Percentiles rank a stretch among this genome's conserved stretches.
phyloP scores from a whole-genome alignment of 1,140 invertebrate genomes.

The Leptinotarsa texana region DNA sequence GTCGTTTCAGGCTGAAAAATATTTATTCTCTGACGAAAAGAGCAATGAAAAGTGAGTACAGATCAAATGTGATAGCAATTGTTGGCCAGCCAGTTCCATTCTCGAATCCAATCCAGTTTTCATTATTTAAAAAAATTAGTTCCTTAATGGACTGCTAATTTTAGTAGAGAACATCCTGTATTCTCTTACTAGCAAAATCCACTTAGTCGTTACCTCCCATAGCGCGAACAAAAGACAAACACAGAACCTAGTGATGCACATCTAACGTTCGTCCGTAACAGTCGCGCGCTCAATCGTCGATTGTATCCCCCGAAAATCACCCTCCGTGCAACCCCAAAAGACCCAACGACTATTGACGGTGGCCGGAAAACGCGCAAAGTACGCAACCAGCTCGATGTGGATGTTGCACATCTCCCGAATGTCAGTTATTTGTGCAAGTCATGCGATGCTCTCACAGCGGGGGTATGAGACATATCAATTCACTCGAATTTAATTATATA shows the following conservation, averaged over 20 bases:
- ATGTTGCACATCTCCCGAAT: constrained; percentile 2
- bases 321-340: constrained; percentile 28
- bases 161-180: not conserved
- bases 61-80: too few relatives aligned
- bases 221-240: constrained; percentile 17
- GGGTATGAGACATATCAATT: not conserved
- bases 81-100: too few relatives aligned
- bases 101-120: too few relatives aligned
- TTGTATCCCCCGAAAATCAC: constrained; percentile 24
- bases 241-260: constrained; percentile 14
- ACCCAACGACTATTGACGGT: constrained; percentile 7
- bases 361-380: constrained; percentile 17
- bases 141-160: not conserved
- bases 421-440: constrained; percentile 8
- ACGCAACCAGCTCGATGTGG: constrained; percentile 9
- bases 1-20: too few relatives aligned
- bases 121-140: too few relatives aligned
- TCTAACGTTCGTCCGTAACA: constrained; percentile 25
- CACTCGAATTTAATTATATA: not conserved
- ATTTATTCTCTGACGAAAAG: too few relatives aligned
- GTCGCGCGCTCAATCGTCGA: constrained; percentile 18
- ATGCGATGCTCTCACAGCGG: constrained; percentile 7
- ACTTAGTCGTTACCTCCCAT: constrained; percentile 16
- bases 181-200: constrained; percentile 12
- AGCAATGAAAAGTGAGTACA: too few relatives aligned